Evolutionary conservation across 2,888 invertebrate genomes (phyloP), one percentile per base, ranked within the genome.

Genomic region (Limnephilus lunatus): DNA sequence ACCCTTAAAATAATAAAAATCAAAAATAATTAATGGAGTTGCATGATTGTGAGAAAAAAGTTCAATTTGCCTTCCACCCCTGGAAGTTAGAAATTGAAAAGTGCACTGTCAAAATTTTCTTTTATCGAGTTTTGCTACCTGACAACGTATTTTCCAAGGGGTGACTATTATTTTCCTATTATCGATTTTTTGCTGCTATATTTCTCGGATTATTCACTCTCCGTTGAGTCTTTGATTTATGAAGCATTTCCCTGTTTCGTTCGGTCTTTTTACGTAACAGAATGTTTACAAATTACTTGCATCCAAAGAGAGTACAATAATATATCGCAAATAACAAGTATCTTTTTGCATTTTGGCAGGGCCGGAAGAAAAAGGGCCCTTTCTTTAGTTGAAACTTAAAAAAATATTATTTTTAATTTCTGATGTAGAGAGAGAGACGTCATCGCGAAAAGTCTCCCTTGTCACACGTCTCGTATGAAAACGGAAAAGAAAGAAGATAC

Each of bases 171-270:
- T 39, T 32, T 39, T 25, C 19, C 35, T 11, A 25, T 35, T 35
- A 83, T 83, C 7, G n/a, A 83, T 83, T 25, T n/a, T 68, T 5
- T 68, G 25, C 68, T 68, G 68, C 7, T 68, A 25, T 68, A 83
- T 83, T 83, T 83, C 32, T 83, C 15, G 35, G 35, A 32, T 83
- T 83, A 83, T 7, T 83, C 83, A 83, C 83, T 83, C 83, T 83
- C 35, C 83, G 32, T 25, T 35, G 83, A 83, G 35, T 83, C 83
- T 31, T 39, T 83, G 83, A 83, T 83, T 83, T 83, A 83, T 83
- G 83, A 25, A 25, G 32, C 35, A 25, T 83, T 32, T 83, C 83
- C 32, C 35, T 35, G 83, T 25, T 32, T 35, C 9, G 19, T 35
- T 83, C 11, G 83, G 35, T 2, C 7, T 25, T 83, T 83, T 35